Evolutionary conservation across 2,888 invertebrate species (phyloP).

Genomic region (Drosophila austrosaltans): DNA sequence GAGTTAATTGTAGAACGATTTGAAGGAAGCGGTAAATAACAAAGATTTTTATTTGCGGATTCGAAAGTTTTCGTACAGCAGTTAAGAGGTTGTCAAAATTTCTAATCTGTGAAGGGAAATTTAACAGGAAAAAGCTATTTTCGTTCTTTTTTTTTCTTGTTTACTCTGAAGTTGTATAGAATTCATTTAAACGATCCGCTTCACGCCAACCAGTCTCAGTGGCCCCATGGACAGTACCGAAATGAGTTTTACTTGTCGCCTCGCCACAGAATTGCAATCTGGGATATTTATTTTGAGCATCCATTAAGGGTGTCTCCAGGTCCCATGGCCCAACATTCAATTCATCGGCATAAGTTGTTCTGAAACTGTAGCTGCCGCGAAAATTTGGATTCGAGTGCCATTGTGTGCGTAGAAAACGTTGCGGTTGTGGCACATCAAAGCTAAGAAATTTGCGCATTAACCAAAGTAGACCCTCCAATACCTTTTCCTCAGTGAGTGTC

Average conservation of each 20-base stretch:
- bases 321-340: conserved; percentile 84
- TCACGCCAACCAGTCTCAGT: conserved; percentile 89
- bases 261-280: conserved; percentile 88
- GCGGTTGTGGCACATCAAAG: conserved; percentile 56
- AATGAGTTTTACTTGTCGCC: conserved; percentile 87
- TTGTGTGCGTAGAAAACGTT: conserved; percentile 84
- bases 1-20: conserved; percentile 74
- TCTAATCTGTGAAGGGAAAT: background rate
- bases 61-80: conserved; percentile 17
- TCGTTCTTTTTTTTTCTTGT: too few relatives aligned
- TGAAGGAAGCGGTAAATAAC: conserved; percentile 54
- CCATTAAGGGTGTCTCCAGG: conserved; percentile 84
- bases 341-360: conserved; percentile 85
- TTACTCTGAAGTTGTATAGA: conserved; percentile 41
- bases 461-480: conserved; percentile 58
- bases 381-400: conserved; percentile 87
- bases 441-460: conserved; percentile 67
- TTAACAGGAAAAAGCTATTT: too few relatives aligned
- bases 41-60: conserved; percentile 12
- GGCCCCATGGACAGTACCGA: conserved; percentile 89
- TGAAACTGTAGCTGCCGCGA: conserved; percentile 87
- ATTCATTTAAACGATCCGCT: conserved; percentile 85
- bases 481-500: conserved; percentile 84
- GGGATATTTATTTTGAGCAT: conserved; percentile 79
- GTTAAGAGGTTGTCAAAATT: conserved; percentile 38